Evolutionary conservation across 2,888 invertebrate species (phyloP), one percentile per base, ranked within the genome.

Genomic region (Sinohyriopsis cumingii): DNA sequence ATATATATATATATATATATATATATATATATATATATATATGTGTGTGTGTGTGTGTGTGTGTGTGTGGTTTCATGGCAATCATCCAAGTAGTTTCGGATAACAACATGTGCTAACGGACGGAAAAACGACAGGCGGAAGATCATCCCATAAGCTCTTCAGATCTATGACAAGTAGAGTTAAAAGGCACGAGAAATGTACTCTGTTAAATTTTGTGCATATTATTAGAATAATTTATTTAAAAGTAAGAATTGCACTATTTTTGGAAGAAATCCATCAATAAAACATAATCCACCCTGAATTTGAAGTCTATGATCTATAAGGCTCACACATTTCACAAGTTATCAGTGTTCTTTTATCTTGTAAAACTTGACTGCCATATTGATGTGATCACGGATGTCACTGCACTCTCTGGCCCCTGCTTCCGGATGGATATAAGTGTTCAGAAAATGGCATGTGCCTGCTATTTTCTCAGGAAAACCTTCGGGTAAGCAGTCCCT

Each of bases 361-460:
- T 67, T 60, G 68, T 78, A 82, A 54, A 75, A 63, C 53, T 79
- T 69, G 7, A 84, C 64, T 3, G 84, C 84, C 59, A 81, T 61
- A 28, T 77, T 75, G 45, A 86, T 82, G 59, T 85, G 85, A 67
- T 84, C 82, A 4, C 73, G 65, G 9, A 71, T 63, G 3, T 65
- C 59, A n/a, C 77, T 69, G 1, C 60, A 55, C 28, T 67, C 59
- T 28, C 76, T 63, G 1, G 69, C 63, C 6, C 68, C 66, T n/a
- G 74, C 74, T 18, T 72, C 78, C 6, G 85, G 86, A 66, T 82
- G 82, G 45, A 63, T 67, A 71, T 85, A 86, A n/a, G 71, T 75
- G 18, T 85, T 82, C 45, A 86, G 75, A 60, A 87, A 87, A 71
- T 82, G 77, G 24, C 84, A 80, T 5, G 84, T 79, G n/a, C 82